These are phyloP conservation scores for Hyperopisus bebe DNA, from an alignment of 2,113 vertebrate genomes.

Conservation along the genomic window DNA sequence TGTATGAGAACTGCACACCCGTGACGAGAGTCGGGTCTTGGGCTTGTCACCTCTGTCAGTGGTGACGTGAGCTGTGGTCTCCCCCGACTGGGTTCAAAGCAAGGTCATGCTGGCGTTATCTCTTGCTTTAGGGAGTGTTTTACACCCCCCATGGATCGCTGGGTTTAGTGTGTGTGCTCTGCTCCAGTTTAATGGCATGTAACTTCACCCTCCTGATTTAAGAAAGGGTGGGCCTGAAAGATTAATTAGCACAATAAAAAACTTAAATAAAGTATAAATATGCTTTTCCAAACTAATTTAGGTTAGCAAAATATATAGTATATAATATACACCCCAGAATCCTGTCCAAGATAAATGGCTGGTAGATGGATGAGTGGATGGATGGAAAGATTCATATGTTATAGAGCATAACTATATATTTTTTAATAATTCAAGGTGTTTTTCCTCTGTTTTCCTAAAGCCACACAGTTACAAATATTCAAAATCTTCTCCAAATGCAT, in stretches of 20 bases:
- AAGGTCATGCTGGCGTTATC: not conserved
- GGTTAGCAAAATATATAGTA: not conserved
- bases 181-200: not conserved
- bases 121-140: not conserved
- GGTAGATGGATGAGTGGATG: not conserved
- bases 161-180: not conserved
- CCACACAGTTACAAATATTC: not conserved
- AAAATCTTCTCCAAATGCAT: not conserved
- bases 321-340: not conserved
- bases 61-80: not conserved
- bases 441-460: not conserved
- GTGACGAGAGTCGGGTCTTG: not conserved
- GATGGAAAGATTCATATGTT: not conserved
- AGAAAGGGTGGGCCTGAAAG: not conserved
- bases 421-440: not conserved
- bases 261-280: not conserved
- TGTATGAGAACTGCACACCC: not conserved
- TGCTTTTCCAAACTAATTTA: not conserved
- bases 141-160: not conserved
- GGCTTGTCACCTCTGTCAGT: not conserved
- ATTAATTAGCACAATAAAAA: slow-evolving; percentile 2
- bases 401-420: not conserved
- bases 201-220: not conserved
- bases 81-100: not conserved
- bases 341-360: not conserved